Base-by-base conservation (phyloP, 1,140 invertebrate species). In the Antheraea mylitta region DNA sequence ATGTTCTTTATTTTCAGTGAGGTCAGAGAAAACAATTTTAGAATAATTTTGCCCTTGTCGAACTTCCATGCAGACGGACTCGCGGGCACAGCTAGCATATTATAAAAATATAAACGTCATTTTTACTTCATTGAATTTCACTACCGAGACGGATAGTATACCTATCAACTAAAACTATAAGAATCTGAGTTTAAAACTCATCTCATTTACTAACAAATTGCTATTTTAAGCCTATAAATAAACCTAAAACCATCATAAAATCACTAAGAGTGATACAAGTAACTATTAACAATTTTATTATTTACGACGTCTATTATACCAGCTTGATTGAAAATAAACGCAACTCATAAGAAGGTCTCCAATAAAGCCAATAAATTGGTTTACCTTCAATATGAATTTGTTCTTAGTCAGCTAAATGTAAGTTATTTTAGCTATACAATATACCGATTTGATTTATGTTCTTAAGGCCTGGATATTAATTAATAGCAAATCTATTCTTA, bases 291-390 rank as follows among this genome's bases (percentile, higher is more conserved):
- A 53, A 13, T 53, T 53, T 53, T 53, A 16, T 11, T 53, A 53
- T 16, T 53, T 53, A 53, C 9, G 45, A 22, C 37, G 13, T 19
- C 42, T 58, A 71, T 71, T 68, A 68, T 71, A 60, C n/a, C 18
- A 8, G 18, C 61, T 58, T 68, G 66, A 71, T 71, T 64, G 66
- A 71, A 71, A 68, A 59, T 71, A 67, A 68, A 48, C 66, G 64
- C 70, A 60, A 64, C 42, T 63, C 53, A 65, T 65, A 48, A 59
- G 66, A 71, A 65, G 16, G 60, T 58, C 48, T 65, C 18, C 42
- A 22, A 65, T 65, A 65, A 38, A 48, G 38, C 42, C 45, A 58
- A 10, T 66, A 68, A 74, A 71, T 71, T 48, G 70, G 62, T 42
- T 68, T 68, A 18, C 64, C 36, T 59, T 48, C 22, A 53, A 64